Evolutionary conservation across 2,888 invertebrate genomes (phyloP).

Genomic region (Erannis defoliaria): DNA sequence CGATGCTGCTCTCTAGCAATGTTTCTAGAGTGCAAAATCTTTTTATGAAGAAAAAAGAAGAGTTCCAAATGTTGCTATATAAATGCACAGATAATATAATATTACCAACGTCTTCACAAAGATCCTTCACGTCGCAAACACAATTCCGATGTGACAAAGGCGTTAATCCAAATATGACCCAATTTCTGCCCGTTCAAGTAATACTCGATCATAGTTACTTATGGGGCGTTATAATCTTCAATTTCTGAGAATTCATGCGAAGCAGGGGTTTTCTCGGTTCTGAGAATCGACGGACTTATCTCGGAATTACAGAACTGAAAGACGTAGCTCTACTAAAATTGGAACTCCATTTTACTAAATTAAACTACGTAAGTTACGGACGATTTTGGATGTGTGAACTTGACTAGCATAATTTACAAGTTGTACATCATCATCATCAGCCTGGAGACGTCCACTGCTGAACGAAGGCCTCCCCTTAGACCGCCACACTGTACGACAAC

Average conservation of each 20-base stretch:
- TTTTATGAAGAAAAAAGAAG: too few relatives aligned
- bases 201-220: constrained; percentile 15
- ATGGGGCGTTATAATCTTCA: constrained; percentile 8
- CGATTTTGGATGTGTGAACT: too few relatives aligned
- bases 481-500: too few relatives aligned
- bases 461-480: too few relatives aligned
- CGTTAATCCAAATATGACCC: constrained; percentile 30
- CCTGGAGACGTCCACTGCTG: too few relatives aligned
- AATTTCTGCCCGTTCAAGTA: constrained; percentile 16
- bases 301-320: neutral
- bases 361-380: too few relatives aligned
- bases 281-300: neutral
- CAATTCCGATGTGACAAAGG: constrained; percentile 19
- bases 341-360: too few relatives aligned
- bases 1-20: too few relatives aligned
- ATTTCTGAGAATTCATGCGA: constrained; percentile 10
- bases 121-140: constrained; percentile 9
- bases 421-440: too few relatives aligned
- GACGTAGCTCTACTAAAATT: neutral
- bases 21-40: too few relatives aligned
- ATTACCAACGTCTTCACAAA: neutral
- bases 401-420: too few relatives aligned
- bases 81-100: neutral
- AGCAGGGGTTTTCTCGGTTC: neutral
- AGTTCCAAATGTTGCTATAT: too few relatives aligned